These are phyloP conservation scores for Gorilla gorilla DNA, from an alignment of 2,113 vertebrate species.

Conservation along the genomic window DNA sequence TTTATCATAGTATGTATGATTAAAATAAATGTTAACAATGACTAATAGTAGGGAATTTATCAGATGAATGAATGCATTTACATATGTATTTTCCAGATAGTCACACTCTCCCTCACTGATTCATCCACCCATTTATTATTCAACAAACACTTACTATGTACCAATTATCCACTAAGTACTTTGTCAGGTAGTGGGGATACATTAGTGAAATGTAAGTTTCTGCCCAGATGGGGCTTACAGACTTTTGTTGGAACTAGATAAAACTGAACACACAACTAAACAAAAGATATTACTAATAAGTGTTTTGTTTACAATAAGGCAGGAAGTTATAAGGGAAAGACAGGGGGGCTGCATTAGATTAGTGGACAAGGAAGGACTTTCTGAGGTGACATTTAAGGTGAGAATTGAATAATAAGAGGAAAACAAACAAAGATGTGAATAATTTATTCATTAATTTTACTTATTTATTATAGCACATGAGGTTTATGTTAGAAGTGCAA, in stretches of 20 bases:
- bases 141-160: not conserved
- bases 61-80: not conserved
- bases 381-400: not conserved
- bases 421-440: not conserved
- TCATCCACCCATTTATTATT: not conserved
- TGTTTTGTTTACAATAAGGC: not conserved
- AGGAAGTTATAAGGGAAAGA: not conserved
- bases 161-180: not conserved
- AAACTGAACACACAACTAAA: not conserved
- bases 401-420: not conserved
- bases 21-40: not conserved
- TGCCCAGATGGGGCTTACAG: not conserved
- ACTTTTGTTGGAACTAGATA: not conserved
- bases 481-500: not conserved
- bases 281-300: not conserved
- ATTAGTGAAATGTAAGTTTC: not conserved
- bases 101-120: not conserved
- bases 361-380: not conserved
- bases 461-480: not conserved
- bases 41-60: not conserved
- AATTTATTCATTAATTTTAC: not conserved
- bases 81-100: not conserved
- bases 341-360: not conserved
- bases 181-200: not conserved
- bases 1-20: not conserved